These are phyloP conservation scores for Ashinkailepas kermadecensis DNA, from an alignment of 2,888 invertebrate species.

Conservation along the genomic window DNA sequence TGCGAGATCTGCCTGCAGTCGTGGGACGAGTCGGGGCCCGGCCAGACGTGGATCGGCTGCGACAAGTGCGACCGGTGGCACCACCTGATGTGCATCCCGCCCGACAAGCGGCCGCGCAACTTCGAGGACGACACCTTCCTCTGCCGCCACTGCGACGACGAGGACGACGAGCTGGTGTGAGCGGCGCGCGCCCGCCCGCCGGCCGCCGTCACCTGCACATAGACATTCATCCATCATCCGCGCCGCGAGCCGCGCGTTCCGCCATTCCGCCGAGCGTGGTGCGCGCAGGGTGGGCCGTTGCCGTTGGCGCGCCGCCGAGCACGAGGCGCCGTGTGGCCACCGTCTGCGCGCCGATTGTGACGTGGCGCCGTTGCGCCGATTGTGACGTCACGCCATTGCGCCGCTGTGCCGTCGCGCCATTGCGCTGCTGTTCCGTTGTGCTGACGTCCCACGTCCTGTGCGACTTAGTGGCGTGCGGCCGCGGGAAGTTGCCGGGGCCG, in stretches of 20 bases:
- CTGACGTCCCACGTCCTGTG: too few relatives aligned
- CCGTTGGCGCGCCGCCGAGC: background rate
- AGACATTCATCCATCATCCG: background rate
- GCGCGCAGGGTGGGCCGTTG: conserved; percentile 5
- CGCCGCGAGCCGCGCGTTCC: background rate
- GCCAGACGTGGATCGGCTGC: conserved; percentile 19
- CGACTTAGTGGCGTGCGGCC: too few relatives aligned
- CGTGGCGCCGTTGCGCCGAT: too few relatives aligned
- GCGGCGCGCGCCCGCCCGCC: background rate
- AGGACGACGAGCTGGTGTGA: conserved; percentile 10
- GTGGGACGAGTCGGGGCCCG: conserved; percentile 18
- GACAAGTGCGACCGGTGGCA: conserved; percentile 21
- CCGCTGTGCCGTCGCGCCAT: too few relatives aligned
- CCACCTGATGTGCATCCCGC: conserved; percentile 16
- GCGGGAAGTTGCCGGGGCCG: too few relatives aligned
- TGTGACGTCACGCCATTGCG: too few relatives aligned
- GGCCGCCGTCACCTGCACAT: background rate
- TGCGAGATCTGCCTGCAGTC: conserved; percentile 22
- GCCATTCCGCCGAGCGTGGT: conserved; percentile 3
- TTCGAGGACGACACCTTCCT: conserved; percentile 21
- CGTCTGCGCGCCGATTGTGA: too few relatives aligned
- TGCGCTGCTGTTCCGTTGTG: too few relatives aligned
- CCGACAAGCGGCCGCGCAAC: conserved; percentile 20
- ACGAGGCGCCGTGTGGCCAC: too few relatives aligned
- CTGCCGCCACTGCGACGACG: conserved; percentile 19